Evolutionary conservation across 2,888 invertebrate genomes (phyloP).

Genomic region (Pyrrhia umbra): DNA sequence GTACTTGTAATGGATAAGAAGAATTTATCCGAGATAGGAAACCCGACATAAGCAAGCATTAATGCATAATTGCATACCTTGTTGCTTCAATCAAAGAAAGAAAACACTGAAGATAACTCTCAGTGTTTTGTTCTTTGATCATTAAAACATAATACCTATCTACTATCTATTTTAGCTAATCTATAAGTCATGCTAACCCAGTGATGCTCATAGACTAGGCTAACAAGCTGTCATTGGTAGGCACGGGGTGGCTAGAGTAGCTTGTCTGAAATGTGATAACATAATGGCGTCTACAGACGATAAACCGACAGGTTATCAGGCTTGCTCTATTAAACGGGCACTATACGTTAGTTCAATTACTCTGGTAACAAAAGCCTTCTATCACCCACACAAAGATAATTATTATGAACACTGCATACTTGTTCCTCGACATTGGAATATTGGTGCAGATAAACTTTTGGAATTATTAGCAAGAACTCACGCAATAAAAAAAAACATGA

Average conservation of each 20-base stretch:
- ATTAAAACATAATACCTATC: neutral
- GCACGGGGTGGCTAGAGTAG: conserved; percentile 8
- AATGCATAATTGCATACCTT: too few species aligned
- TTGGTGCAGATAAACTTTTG: neutral
- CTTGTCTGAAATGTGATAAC: conserved; percentile 19
- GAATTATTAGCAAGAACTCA: too few species aligned
- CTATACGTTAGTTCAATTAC: neutral
- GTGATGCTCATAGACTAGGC: conserved; percentile 7
- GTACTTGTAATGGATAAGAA: too few species aligned
- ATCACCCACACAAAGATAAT: neutral
- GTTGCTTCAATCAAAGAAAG: too few species aligned
- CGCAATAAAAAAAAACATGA: too few species aligned
- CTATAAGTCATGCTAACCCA: neutral
- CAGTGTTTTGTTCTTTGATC: neutral
- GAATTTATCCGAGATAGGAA: too few species aligned
- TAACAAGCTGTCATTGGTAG: conserved; percentile 28
- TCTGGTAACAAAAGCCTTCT: neutral
- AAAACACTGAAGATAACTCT: too few species aligned
- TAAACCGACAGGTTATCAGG: conserved; percentile 27
- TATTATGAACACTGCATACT: neutral
- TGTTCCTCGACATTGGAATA: neutral
- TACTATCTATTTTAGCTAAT: conserved; percentile 17
- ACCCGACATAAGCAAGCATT: too few species aligned
- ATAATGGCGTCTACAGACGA: conserved; percentile 33
- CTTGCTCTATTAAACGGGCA: neutral